A percentile compares a stretch with the other conserved stretches of the same genome.
These are phyloP conservation scores for Amphiprion clarkii DNA, from an alignment of 2,797 vertebrate genomes.

Conservation along the genomic window DNA sequence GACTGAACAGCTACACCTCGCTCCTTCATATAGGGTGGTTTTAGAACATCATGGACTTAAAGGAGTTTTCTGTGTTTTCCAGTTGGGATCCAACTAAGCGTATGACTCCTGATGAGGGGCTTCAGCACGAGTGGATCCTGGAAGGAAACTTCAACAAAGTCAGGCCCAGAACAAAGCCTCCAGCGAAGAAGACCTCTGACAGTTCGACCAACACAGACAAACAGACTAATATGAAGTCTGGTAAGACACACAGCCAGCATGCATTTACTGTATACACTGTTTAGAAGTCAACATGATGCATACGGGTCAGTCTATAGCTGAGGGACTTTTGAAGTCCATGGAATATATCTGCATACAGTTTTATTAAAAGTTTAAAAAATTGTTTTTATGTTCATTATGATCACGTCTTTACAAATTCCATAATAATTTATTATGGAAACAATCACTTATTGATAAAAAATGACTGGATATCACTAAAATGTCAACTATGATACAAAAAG, in stretches of 20 bases:
- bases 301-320: no score
- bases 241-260: conserved; percentile 49
- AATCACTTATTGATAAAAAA: no score
- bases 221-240: conserved; percentile 64
- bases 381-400: no score
- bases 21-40: no score
- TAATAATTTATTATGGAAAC: no score
- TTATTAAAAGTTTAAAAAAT: no score
- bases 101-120: conserved; percentile 92
- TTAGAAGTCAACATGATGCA: neutral
- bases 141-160: conserved; percentile 86
- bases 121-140: conserved; percentile 93
- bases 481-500: no score
- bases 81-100: conserved; percentile 93
- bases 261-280: neutral
- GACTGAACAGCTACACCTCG: neutral
- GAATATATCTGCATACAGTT: no score
- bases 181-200: conserved; percentile 83
- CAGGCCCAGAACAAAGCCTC: conserved; percentile 76
- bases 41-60: no score
- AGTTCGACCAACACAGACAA: conserved; percentile 64
- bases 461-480: no score
- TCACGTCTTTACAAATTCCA: no score
- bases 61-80: conserved; percentile 7
- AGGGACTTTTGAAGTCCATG: no score